Conservation (phyloP, 2,113 vertebrate genomes). For the Brachypteracias leptosomus region DNA sequence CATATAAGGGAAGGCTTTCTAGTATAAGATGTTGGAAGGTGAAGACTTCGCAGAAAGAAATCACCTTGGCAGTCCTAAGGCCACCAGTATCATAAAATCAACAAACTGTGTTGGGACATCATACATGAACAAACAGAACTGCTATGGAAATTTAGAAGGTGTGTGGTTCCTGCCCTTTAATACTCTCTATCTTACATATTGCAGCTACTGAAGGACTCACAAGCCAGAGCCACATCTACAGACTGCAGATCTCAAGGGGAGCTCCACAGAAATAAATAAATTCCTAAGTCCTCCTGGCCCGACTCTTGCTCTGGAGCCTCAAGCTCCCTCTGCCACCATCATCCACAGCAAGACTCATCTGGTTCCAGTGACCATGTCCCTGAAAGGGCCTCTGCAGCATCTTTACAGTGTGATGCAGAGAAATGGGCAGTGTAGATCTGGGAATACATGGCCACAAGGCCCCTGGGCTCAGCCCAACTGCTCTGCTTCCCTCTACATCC, state of each 20-base stretch:
- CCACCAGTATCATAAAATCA: neutral
- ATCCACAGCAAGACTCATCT: neutral
- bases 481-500: neutral
- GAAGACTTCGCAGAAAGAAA: neutral
- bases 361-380: neutral
- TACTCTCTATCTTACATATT: neutral
- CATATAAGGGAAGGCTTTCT: neutral
- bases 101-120: neutral
- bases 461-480: fast-evolving
- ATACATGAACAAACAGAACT: neutral
- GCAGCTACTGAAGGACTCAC: neutral
- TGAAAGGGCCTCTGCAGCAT: neutral
- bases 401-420: neutral
- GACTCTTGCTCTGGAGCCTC: neutral
- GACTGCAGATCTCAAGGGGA: neutral
- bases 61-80: neutral
- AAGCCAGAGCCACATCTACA: neutral
- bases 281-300: too few relatives aligned
- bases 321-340: neutral
- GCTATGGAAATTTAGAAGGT: neutral
- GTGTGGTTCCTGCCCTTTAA: neutral
- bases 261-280: neutral
- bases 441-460: fast-evolving
- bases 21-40: neutral
- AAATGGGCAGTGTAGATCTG: too few relatives aligned